Base-by-base conservation (phyloP, 2,888 invertebrate species). In the Lasioglossum vierecki region DNA sequence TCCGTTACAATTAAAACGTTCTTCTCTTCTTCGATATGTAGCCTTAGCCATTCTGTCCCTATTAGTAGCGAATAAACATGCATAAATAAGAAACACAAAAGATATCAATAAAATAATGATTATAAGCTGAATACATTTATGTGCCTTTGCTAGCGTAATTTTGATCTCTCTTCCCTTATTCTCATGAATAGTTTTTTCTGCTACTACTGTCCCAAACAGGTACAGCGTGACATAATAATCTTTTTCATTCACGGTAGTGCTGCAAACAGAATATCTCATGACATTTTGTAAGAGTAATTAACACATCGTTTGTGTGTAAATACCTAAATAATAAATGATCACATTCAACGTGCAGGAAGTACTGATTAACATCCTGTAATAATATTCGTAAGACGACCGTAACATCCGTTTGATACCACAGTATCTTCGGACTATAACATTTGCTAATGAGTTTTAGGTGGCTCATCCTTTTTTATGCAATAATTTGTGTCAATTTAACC, bases 391-490 rank as follows among this genome's bases (percentile, higher is more conserved):
- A 44, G 63, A 92, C 79, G 5, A 95, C 88, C 15, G 85, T 87
- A 49, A 79, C 82, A 63, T 94, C 94, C 4, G 91, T 92, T 88
- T 95, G 94, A 88, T 93, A 91, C 95, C 95, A 95, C 0, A 92
- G 44, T n/a, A 94, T 90, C 84, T 91, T 92, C 49, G 95, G 95
- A 13, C 76, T 85, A 30, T 35, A 41, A 4, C 78, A 80, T n/a
- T 83, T 41, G 22, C 53, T 88, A 18, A 83, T 22, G 6, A 91
- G 85, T 6, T 57, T 53, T 39, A 88, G 87, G 68, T 35, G 77
- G 22, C 0, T 66, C 90, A 90, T 90, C 44, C 30, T 39, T 49
- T 41, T 57, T 35, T 46, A 68, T 73, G 44, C 44, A 26, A 30
- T 30, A 30, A 30, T 30, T 30, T 30, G 11, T 30, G 8, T 30